Evolutionary conservation across 2,113 vertebrate genomes (phyloP).

Genomic region (Petromus typicus): DNA sequence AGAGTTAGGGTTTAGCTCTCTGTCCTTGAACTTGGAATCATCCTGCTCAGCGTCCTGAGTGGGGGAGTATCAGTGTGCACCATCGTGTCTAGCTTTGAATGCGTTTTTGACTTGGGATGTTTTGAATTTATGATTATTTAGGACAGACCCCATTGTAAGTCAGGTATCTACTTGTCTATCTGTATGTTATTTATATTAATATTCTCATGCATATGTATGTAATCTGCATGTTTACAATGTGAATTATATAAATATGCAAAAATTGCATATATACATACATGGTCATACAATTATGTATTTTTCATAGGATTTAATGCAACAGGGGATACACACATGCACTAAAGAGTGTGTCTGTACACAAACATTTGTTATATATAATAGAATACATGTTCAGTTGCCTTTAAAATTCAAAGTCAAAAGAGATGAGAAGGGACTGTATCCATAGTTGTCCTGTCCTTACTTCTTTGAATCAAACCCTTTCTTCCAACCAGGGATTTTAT

Average conservation of each 20-base stretch:
- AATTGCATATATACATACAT: not conserved
- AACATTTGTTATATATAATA: not conserved
- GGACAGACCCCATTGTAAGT: not conserved
- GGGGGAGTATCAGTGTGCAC: no score
- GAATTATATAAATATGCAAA: not conserved
- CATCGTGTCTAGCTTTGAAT: no score
- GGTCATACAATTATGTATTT: not conserved
- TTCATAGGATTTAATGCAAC: not conserved
- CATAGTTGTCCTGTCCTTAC: not conserved
- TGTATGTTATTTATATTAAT: not conserved
- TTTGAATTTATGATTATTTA: not conserved
- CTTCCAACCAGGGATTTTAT: not conserved
- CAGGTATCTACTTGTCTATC: not conserved
- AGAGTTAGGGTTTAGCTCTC: no score
- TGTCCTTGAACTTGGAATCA: no score
- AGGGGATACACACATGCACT: not conserved
- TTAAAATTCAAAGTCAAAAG: slow-evolving; percentile 5
- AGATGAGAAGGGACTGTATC: not conserved
- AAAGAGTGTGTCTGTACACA: not conserved
- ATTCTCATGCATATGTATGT: not conserved
- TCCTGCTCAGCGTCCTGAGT: no score
- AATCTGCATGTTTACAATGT: not conserved
- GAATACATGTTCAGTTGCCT: not conserved
- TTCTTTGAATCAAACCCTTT: slow-evolving; percentile 8
- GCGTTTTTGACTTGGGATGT: not conserved